A percentile compares a stretch with the other conserved stretches of the same genome.
Conservation (phyloP, 2,888 invertebrate genomes). For the Marasmarcha lunaedactyla region DNA sequence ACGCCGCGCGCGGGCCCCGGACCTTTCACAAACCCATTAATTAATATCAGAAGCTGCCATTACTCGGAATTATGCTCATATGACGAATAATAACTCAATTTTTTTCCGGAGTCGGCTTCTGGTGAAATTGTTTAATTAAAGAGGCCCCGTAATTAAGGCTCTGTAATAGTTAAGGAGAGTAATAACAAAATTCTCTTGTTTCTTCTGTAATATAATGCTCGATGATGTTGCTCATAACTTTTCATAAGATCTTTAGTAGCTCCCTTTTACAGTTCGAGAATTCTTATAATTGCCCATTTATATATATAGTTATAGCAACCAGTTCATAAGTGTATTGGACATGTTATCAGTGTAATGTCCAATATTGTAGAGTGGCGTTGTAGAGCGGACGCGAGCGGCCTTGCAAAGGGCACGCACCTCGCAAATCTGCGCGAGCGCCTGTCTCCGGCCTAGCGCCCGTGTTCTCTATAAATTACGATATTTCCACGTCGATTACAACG, state of each 20-base stretch:
- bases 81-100: neutral
- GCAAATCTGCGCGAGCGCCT: constrained; percentile 3
- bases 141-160: neutral
- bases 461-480: constrained; percentile 1
- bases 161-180: too few species aligned
- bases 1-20: constrained; percentile 9
- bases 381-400: constrained; percentile 18
- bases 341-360: neutral
- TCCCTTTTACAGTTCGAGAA: too few species aligned
- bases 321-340: neutral
- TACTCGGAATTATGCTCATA: neutral
- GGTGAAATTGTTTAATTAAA: neutral
- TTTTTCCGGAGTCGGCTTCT: neutral
- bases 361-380: constrained; percentile 9
- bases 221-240: too few species aligned
- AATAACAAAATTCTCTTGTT: too few species aligned
- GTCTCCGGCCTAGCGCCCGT: neutral
- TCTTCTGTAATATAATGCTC: too few species aligned
- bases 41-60: neutral
- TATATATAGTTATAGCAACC: too few species aligned
- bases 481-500: neutral
- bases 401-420: constrained; percentile 21
- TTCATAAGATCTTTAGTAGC: too few species aligned
- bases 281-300: too few species aligned
- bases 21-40: constrained; percentile 1